Percentiles rank a stretch among this genome's conserved stretches.
phyloP scores from a whole-genome alignment of 2,113 vertebrate species.

The Pandion haliaetus region DNA sequence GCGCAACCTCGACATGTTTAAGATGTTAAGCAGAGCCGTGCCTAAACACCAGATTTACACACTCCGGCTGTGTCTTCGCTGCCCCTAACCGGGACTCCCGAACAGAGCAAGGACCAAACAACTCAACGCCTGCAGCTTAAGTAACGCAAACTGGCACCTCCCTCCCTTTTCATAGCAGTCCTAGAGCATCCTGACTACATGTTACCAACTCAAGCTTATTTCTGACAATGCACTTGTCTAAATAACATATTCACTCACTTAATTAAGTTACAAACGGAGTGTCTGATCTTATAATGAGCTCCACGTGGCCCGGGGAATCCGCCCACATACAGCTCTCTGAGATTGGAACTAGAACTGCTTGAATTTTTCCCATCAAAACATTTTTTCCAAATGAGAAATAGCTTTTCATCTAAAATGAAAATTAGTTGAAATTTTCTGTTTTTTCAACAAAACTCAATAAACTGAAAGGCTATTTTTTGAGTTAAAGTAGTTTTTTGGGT shows the following conservation, averaged over 20 bases:
- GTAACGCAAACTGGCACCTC: rapidly evolving
- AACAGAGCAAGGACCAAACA: neutral
- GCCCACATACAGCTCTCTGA: neutral
- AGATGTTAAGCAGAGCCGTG: neutral
- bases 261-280: neutral
- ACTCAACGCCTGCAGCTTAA: neutral
- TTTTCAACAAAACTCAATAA: neutral
- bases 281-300: neutral
- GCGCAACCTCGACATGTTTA: rapidly evolving
- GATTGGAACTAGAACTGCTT: neutral
- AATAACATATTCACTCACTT: neutral
- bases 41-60: neutral
- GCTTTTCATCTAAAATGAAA: neutral
- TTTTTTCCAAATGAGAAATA: neutral
- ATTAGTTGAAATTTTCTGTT: neutral
- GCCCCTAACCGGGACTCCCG: neutral
- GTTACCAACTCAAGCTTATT: neutral
- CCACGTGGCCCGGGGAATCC: neutral
- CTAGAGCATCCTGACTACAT: rapidly evolving
- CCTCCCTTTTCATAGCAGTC: rapidly evolving
- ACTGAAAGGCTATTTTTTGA: neutral
- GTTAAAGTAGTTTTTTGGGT: neutral
- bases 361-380: neutral
- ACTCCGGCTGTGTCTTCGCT: rapidly evolving
- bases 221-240: neutral